phyloP scores from a whole-genome alignment of 64 coral and sea anemone genomes.

The Actinia tenebrosa region DNA sequence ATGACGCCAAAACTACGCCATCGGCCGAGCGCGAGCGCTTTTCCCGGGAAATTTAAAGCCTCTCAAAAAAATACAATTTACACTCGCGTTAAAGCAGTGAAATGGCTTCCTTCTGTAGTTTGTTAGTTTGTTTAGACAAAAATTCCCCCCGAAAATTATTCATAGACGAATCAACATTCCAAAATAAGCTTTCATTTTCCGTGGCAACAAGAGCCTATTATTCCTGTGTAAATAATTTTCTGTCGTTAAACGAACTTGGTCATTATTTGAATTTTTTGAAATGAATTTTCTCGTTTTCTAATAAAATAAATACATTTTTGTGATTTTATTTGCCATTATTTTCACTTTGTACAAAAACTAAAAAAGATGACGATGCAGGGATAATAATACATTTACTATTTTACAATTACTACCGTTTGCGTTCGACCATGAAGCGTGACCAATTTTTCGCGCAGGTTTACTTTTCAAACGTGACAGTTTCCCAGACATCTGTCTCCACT shows the following conservation, averaged over 20 bases:
- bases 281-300: not conserved
- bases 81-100: not conserved
- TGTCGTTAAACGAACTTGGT: not conserved
- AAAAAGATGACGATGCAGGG: not conserved
- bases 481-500: too few relatives aligned
- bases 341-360: not conserved
- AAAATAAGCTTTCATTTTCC: not conserved
- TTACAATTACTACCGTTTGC: too few relatives aligned
- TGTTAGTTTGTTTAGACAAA: not conserved
- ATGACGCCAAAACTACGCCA: not conserved
- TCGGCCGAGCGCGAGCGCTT: not conserved
- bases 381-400: not conserved
- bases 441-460: too few relatives aligned
- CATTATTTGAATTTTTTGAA: not conserved
- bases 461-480: too few relatives aligned
- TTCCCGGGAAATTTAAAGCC: not conserved
- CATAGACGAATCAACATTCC: conserved; percentile 3
- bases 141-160: not conserved
- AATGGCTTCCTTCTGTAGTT: not conserved
- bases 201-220: not conserved
- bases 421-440: too few relatives aligned
- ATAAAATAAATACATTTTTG: not conserved
- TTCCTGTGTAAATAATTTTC: not conserved
- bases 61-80: not conserved
- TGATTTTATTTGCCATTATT: not conserved